Percentiles rank a stretch among this genome's conserved stretches.
These are phyloP conservation scores for Ctenopoma kingsleyae DNA, from an alignment of 2,797 vertebrate genomes.

Conservation along the genomic window DNA sequence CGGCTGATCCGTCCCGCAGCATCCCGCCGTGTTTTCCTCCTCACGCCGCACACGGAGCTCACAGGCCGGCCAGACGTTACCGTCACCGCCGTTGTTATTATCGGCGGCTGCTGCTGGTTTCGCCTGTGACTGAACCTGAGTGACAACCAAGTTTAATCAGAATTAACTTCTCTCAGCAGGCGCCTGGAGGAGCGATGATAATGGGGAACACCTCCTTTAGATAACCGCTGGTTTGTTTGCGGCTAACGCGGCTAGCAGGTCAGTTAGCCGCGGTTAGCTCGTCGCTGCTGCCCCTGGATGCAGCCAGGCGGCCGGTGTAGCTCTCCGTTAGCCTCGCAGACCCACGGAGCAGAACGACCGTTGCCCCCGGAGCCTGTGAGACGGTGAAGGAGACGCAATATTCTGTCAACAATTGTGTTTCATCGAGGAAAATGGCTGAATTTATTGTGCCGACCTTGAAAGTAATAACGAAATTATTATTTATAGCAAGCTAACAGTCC, in stretches of 20 bases:
- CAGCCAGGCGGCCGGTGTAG: constrained; percentile 30
- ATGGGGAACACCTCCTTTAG: background rate
- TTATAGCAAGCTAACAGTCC: constrained; percentile 34
- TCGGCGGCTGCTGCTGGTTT: background rate
- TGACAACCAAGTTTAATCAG: accelerated
- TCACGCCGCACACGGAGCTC: constrained; percentile 29
- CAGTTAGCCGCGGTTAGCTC: constrained; percentile 47
- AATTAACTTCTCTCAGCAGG: background rate
- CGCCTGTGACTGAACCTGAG: background rate
- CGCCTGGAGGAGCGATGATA: background rate
- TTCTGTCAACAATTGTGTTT: background rate
- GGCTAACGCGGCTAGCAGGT: constrained; percentile 32
- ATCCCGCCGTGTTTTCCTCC: constrained; percentile 59
- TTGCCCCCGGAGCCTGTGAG: background rate
- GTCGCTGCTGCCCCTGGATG: constrained; percentile 40
- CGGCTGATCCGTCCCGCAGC: constrained; percentile 54
- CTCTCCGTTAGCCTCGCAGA: constrained; percentile 16
- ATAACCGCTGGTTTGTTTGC: constrained; percentile 43
- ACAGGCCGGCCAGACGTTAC: constrained; percentile 43
- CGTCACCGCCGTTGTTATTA: constrained; percentile 20
- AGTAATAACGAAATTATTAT: constrained; percentile 56
- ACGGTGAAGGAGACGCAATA: background rate
- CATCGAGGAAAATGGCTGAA: constrained; percentile 30
- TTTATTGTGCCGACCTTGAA: constrained; percentile 69
- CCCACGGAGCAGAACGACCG: background rate